phyloP scores from a whole-genome alignment of 2,797 vertebrate genomes.

The Ctenopoma multispine region DNA sequence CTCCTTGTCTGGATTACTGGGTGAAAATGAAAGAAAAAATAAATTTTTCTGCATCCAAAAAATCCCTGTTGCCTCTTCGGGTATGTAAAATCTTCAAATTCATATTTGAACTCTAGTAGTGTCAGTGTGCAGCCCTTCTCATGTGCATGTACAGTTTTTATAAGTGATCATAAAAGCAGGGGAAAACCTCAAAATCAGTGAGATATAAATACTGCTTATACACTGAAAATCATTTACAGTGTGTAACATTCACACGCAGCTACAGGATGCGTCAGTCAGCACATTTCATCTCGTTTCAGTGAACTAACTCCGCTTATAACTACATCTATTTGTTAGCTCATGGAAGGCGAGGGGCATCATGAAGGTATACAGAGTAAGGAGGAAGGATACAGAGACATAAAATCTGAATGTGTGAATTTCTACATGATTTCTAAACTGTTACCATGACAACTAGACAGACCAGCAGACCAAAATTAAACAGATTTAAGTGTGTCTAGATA shows the following conservation, averaged over 20 bases:
- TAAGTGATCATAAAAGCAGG: too few species aligned
- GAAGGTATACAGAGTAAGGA: not conserved
- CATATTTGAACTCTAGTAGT: conserved; percentile 1
- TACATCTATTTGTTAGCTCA: conserved; percentile 15
- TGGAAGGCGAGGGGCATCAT: not conserved
- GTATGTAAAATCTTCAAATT: conserved; percentile 1
- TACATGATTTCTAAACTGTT: conserved; percentile 24
- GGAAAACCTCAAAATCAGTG: too few species aligned
- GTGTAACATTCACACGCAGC: not conserved
- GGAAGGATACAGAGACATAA: not conserved
- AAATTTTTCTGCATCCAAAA: not conserved
- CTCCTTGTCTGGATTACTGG: conserved; percentile 19
- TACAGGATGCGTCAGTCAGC: not conserved
- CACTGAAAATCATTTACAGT: conserved; percentile 1
- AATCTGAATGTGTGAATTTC: conserved; percentile 7
- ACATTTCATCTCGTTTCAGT: not conserved
- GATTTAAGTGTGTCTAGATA: conserved; percentile 18
- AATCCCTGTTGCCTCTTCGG: not conserved
- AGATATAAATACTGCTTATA: not conserved
- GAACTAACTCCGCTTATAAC: not conserved
- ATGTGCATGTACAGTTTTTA: too few species aligned
- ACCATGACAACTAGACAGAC: conserved; percentile 15
- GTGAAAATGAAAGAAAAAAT: conserved; percentile 16
- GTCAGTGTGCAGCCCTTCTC: not conserved
- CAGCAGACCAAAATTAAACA: conserved; percentile 14